phyloP scores from a whole-genome alignment of 2,888 invertebrate genomes.

The Ormyrus pomaceus region DNA sequence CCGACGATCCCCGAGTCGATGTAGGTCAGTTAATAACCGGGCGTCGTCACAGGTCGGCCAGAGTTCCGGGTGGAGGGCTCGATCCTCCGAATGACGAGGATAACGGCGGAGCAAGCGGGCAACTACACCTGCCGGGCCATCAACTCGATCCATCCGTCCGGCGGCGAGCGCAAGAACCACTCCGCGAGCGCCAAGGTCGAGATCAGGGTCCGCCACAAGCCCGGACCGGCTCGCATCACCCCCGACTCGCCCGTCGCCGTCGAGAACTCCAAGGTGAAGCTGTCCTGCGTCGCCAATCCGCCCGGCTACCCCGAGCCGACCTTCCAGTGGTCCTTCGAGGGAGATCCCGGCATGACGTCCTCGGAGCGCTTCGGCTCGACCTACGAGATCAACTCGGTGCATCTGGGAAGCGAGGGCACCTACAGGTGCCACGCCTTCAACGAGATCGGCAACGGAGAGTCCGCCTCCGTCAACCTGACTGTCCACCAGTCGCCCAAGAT shows the following conservation, averaged over 20 bases:
- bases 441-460: slow-evolving; percentile 90
- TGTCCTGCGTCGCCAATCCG: slow-evolving; percentile 91
- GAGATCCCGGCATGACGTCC: slow-evolving; percentile 83
- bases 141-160: slow-evolving; percentile 87
- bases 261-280: slow-evolving; percentile 88
- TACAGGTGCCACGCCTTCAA: slow-evolving; percentile 95
- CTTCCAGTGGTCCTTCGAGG: slow-evolving; percentile 92
- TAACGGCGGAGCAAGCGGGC: slow-evolving; percentile 90
- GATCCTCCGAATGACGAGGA: slow-evolving; percentile 83
- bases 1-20: too few species aligned
- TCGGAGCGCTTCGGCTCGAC: slow-evolving; percentile 87
- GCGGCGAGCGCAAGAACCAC: slow-evolving; percentile 83
- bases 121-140: slow-evolving; percentile 93
- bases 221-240: slow-evolving; percentile 88
- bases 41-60: slow-evolving; percentile 77
- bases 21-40: too few species aligned
- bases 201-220: slow-evolving; percentile 89
- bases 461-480: slow-evolving; percentile 88
- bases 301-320: slow-evolving; percentile 95
- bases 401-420: slow-evolving; percentile 90
- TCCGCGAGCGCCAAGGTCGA: slow-evolving; percentile 89
- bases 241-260: slow-evolving; percentile 91
- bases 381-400: slow-evolving; percentile 90
- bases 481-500: slow-evolving; percentile 94
- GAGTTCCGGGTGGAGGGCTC: slow-evolving; percentile 91